Conservation (phyloP, 2,113 vertebrate species). For the Petroica traversi region DNA sequence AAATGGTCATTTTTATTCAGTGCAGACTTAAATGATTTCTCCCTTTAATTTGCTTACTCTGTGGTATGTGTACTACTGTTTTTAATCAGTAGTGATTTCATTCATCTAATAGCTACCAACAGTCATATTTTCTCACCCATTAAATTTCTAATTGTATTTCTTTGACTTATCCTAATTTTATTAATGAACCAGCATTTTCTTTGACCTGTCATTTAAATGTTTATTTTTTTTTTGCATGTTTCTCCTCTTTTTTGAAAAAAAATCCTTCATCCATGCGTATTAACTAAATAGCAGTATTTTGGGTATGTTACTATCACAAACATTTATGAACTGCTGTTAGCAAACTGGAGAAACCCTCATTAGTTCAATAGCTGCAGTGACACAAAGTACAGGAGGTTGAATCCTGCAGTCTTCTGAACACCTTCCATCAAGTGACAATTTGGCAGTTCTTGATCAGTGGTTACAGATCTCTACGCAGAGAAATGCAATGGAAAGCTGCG, state of each 20-base stretch:
- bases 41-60: neutral
- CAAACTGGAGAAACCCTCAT: neutral
- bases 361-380: neutral
- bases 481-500: neutral
- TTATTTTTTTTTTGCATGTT: neutral
- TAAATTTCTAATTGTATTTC: neutral
- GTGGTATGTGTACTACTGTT: neutral
- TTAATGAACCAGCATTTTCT: neutral
- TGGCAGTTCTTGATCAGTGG: neutral
- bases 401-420: neutral
- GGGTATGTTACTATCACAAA: neutral
- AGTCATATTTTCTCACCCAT: neutral
- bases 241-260: neutral
- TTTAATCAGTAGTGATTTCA: neutral
- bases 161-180: neutral
- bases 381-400: neutral
- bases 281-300: neutral
- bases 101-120: neutral
- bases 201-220: neutral
- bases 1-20: neutral
- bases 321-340: neutral
- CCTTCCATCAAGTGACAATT: neutral
- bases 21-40: neutral
- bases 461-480: neutral
- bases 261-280: neutral